These are phyloP conservation scores for Gadopsis marmoratus DNA, from an alignment of 2,797 vertebrate species.

Conservation along the genomic window DNA sequence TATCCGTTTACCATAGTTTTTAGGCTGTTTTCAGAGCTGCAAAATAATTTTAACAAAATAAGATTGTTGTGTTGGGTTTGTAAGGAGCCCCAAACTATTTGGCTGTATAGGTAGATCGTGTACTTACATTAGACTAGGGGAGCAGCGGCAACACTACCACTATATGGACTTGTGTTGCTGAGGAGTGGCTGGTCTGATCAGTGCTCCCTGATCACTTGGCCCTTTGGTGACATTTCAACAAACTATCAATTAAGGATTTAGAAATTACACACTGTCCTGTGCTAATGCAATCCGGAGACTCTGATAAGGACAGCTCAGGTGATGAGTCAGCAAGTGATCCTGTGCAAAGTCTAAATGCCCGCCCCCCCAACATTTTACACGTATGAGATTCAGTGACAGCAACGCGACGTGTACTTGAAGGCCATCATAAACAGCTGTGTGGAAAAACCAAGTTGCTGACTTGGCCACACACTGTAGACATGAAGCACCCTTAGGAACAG, in stretches of 20 bases:
- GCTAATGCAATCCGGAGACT: slow-evolving; percentile 9
- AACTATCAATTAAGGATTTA: not conserved
- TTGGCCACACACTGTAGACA: not conserved
- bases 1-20: not conserved
- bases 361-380: not conserved
- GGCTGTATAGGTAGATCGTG: not conserved
- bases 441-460: slow-evolving; percentile 12
- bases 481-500: not conserved
- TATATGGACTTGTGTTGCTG: not conserved
- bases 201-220: not conserved
- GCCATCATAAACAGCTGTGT: not conserved
- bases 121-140: not conserved
- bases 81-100: not conserved
- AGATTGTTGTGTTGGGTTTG: not conserved
- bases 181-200: not conserved
- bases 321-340: not conserved
- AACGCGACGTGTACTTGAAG: not conserved
- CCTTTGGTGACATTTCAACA: not conserved
- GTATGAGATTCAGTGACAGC: slow-evolving; percentile 11
- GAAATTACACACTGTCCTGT: not conserved
- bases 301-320: not conserved
- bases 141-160: not conserved
- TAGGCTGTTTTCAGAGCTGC: not conserved
- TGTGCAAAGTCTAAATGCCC: not conserved
- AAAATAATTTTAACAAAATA: not conserved